Base-by-base conservation (phyloP, 2,797 vertebrate species). In the Agapornis canus region DNA sequence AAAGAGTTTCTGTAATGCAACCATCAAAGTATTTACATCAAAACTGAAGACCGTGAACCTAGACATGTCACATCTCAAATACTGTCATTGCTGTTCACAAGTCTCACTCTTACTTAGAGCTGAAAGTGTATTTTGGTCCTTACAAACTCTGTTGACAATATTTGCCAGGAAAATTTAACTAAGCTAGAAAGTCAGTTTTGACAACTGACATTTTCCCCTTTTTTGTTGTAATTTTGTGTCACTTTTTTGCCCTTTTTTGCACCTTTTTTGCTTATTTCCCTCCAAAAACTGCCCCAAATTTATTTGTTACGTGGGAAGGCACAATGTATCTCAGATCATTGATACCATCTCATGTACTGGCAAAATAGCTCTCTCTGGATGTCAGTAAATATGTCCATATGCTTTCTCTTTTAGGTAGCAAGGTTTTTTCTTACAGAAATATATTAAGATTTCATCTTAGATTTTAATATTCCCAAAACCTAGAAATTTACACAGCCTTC, bases 311-410 rank as follows among this genome's bases (percentile, higher is more conserved):
- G 68, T 52, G 45, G 29, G 22, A 82, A 77, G 9, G 27, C 8
- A 6, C 73, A 59, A 60, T 27, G 10, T 13, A 9, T 48, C 29
- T 56, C 57, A 60, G 25, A 18, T 23, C 23, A 16, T 22, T 31
- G 32, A 16, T 64, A 22, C 26, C 1, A 3, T n/a, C 76, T 4
- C 13, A 48, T 0, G 0, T 59, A 52, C 12, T 37, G 31, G 22
- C 20, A 22, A 23, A 7, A 60, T 9, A 32, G 49, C 72, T 5
- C 22, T 61, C 5, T 48, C 21, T 66, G 40, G 11, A 19, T 75
- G 31, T 71, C 45, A 57, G 20, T 48, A 25, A 60, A 51, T 65
- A 69, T 65, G 10, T 80, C 10, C 39, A 56, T 56, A 32, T 56
- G 21, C n/a, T 56, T 56, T 56, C n/a, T 56, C n/a, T 56, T 56